Percentiles rank a stretch among this genome's conserved stretches.
Conservation (phyloP, 2,113 vertebrate genomes). For the Charina bottae region DNA sequence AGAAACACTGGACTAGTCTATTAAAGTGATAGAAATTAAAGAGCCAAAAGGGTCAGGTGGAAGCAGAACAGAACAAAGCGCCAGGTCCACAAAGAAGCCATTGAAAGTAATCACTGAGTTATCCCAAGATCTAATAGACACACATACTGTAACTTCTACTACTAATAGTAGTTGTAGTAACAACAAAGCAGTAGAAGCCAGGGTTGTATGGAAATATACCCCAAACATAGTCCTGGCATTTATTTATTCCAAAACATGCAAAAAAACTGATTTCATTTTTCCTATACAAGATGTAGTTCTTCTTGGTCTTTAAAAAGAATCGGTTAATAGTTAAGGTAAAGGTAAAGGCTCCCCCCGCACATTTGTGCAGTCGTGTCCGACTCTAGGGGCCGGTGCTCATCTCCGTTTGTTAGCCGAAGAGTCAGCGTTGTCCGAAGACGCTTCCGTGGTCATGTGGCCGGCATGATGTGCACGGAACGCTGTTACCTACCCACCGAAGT, state of each 20-base stretch:
- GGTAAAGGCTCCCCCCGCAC: too few relatives aligned
- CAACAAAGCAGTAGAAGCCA: background rate
- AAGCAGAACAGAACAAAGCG: background rate
- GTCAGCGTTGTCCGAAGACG: too few relatives aligned
- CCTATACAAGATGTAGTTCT: background rate
- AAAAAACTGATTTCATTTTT: background rate
- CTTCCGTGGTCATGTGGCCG: too few relatives aligned
- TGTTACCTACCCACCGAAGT: too few relatives aligned
- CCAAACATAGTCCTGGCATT: background rate
- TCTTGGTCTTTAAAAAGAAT: background rate
- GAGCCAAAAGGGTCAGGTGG: background rate
- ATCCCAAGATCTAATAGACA: background rate
- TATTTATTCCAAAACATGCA: background rate
- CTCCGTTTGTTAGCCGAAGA: too few relatives aligned
- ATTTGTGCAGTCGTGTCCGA: too few relatives aligned
- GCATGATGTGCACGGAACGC: too few relatives aligned
- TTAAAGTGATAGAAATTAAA: background rate
- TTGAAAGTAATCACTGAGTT: background rate
- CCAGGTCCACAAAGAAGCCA: background rate
- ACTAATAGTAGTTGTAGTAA: background rate
- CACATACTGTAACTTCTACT: background rate
- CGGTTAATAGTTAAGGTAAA: background rate
- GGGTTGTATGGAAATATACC: background rate
- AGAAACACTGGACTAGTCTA: background rate
- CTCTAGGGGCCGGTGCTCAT: too few relatives aligned